A percentile compares a stretch with the other conserved stretches of the same genome.
These are phyloP conservation scores for Caenorhabditis macrosperma DNA, from an alignment of 2,888 invertebrate species.

Conservation along the genomic window DNA sequence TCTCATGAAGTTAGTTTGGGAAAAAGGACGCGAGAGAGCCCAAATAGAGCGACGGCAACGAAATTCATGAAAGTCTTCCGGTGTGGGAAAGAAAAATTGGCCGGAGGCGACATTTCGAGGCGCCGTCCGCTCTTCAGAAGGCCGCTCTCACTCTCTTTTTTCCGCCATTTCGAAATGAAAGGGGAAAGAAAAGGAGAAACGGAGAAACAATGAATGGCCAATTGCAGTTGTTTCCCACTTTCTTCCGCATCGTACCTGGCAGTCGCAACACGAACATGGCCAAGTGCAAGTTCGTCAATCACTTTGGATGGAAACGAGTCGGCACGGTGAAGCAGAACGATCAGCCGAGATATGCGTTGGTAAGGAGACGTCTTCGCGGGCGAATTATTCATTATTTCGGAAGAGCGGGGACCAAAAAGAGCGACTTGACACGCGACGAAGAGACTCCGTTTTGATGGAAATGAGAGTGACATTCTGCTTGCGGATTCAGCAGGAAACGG, in stretches of 20 bases:
- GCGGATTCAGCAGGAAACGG: constrained; percentile 4
- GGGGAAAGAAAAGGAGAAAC: not conserved
- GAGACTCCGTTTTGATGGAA: constrained; percentile 35
- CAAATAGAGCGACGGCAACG: constrained; percentile 26
- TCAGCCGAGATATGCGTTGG: constrained; percentile 92
- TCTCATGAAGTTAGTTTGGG: constrained; percentile 67
- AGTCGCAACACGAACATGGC: constrained; percentile 76
- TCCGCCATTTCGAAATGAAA: constrained; percentile 38
- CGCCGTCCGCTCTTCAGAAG: constrained; percentile 27
- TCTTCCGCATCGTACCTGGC: constrained; percentile 79
- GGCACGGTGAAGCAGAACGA: constrained; percentile 95
- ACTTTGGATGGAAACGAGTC: constrained; percentile 97
- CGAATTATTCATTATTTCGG: constrained; percentile 44
- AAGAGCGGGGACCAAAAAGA: not conserved
- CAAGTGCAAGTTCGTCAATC: constrained; percentile 87
- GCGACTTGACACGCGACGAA: constrained; percentile 35
- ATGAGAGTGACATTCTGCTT: constrained; percentile 45
- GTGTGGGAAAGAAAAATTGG: constrained; percentile 55
- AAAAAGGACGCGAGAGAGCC: constrained; percentile 3
- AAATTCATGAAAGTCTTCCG: constrained; percentile 57
- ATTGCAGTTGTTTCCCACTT: constrained; percentile 78
- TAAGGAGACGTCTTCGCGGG: constrained; percentile 80
- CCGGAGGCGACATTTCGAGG: constrained; percentile 42
- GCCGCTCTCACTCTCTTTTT: not conserved
- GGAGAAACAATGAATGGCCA: constrained; percentile 39